These are phyloP conservation scores for Vombatus ursinus DNA, from an alignment of 2,113 vertebrate species.

Conservation along the genomic window DNA sequence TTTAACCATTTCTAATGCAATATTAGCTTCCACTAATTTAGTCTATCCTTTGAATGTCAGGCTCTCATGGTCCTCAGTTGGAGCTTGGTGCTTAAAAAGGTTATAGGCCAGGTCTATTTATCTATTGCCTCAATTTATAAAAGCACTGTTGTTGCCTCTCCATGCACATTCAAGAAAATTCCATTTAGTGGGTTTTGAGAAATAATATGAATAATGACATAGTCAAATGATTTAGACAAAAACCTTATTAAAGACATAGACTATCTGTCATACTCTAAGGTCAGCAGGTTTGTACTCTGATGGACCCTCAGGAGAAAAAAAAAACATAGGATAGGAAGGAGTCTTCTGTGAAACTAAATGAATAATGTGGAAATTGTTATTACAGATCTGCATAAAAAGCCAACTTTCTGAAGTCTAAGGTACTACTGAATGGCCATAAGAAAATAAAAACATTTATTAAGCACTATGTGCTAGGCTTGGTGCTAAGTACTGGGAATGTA, in stretches of 20 bases:
- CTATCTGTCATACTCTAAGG: neutral
- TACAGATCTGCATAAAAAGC: neutral
- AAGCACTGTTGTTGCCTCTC: neutral
- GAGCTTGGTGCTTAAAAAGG: neutral
- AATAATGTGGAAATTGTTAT: neutral
- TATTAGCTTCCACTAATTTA: neutral
- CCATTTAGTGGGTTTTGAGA: neutral
- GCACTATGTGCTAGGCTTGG: neutral
- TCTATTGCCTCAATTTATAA: slow-evolving; percentile 13
- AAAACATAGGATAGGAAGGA: neutral
- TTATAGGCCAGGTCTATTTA: neutral
- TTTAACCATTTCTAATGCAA: slow-evolving; percentile 12
- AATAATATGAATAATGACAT: neutral
- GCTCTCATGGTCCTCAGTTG: neutral
- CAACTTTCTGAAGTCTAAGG: neutral
- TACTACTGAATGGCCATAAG: neutral
- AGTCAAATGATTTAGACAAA: neutral
- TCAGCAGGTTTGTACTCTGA: neutral
- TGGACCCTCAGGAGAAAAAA: neutral
- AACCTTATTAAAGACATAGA: neutral
- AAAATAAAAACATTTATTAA: neutral
- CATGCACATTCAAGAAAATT: slow-evolving; percentile 24
- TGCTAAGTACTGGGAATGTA: neutral
- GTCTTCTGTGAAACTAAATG: neutral
- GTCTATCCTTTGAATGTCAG: neutral